Evolutionary conservation across 2,797 vertebrate genomes (phyloP), one percentile per base, ranked within the genome.

Genomic region (Carduelis carduelis): DNA sequence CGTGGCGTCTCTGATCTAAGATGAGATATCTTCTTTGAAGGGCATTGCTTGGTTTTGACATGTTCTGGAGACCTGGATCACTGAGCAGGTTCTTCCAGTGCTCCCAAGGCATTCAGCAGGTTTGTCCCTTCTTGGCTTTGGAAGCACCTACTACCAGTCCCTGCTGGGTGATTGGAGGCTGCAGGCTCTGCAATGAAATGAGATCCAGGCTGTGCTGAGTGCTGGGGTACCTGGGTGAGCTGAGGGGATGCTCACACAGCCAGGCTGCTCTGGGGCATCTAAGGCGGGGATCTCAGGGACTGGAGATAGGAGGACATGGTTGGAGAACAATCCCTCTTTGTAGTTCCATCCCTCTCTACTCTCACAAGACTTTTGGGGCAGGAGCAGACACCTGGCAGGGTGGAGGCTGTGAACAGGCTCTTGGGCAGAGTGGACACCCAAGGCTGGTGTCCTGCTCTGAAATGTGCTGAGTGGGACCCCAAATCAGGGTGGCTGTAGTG

Each of bases 61-160:
- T 0, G 7, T 28, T 8, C 65, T 37, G 43, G 70, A 60, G 34
- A 43, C 34, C 6, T 0, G 0, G 26, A 20, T 79, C 57, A 14
- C 46, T 2, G 3, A 43, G 53, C 26, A 46, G 53, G 27, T 34
- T 68, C 37, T 72, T 57, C 39, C 34, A 55, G 52, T 5, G 5
- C 55, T 89, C 35, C 18, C 1, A 1, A 41, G 43, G 34, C 2
- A 5, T 3, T 4, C 20, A 81, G 49, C 32, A 74, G 41, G 43
- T 80, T 87, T 63, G 18, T 83, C 14, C 46, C 47, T 89, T 56
- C 69, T 32, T 41, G 66, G 34, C 50, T 59, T 32, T 35, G 41
- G 34, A 72, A 55, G 26, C 53, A 53, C 19, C 63, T 65, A 44
- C 64, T 32, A 26, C 26, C 1, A 8, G 35, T 60, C 35, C 27